Evolutionary conservation across 2,888 invertebrate species (phyloP).

Genomic region (Lysandra bellargus): DNA sequence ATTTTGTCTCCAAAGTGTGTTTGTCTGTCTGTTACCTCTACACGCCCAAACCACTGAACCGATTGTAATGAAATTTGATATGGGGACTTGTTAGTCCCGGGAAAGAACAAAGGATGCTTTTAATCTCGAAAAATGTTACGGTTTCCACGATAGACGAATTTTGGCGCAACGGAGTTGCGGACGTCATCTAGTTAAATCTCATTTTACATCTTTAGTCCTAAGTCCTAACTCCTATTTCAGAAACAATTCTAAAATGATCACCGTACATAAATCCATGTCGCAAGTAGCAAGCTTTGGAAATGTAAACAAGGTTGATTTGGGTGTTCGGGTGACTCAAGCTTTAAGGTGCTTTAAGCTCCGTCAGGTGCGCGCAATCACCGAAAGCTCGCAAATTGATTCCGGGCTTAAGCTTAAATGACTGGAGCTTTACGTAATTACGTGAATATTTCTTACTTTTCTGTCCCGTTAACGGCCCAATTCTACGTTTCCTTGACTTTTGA

Average conservation of each 20-base stretch:
- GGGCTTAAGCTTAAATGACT: conserved; percentile 31
- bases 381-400: conserved; percentile 38
- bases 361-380: conserved; percentile 39
- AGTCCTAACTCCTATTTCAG: background rate
- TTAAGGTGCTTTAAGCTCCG: conserved; percentile 32
- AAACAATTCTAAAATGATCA: background rate
- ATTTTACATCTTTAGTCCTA: background rate
- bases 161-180: too few relatives aligned
- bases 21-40: too few relatives aligned
- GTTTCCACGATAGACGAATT: too few relatives aligned
- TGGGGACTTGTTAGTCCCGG: too few relatives aligned
- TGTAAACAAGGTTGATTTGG: conserved; percentile 28
- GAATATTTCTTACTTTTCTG: conserved; percentile 7
- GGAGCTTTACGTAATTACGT: background rate
- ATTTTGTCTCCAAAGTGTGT: too few relatives aligned
- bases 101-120: too few relatives aligned
- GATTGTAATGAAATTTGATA: too few relatives aligned
- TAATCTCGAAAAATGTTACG: too few relatives aligned
- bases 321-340: conserved; percentile 24
- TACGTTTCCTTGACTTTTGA: background rate
- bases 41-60: too few relatives aligned
- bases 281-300: background rate
- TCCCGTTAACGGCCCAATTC: conserved; percentile 6
- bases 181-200: too few relatives aligned
- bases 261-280: background rate